Evolutionary conservation across 2,113 vertebrate genomes (phyloP).

Genomic region (Carassius auratus): DNA sequence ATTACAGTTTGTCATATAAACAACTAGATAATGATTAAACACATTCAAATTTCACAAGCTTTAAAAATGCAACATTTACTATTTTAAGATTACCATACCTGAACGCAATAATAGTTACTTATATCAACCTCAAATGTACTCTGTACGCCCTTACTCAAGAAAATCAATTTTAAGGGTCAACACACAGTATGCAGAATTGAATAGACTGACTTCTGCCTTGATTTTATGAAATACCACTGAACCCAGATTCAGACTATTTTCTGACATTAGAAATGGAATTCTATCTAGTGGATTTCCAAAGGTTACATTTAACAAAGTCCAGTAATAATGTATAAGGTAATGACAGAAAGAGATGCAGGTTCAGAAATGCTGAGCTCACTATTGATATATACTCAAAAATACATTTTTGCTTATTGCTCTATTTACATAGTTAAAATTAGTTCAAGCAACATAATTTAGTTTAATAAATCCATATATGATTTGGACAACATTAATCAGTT

Average conservation of each 20-base stretch:
- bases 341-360: not conserved
- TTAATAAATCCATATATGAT: not conserved
- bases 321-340: conserved; percentile 13
- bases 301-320: conserved; percentile 37
- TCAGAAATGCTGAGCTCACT: not conserved
- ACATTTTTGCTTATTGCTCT: not conserved
- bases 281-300: conserved; percentile 55
- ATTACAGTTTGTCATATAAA: not conserved
- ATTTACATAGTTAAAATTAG: not conserved
- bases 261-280: conserved; percentile 14
- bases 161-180: not conserved
- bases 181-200: not conserved
- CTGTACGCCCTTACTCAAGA: too few relatives aligned
- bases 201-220: conserved; percentile 10
- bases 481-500: not conserved
- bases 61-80: not conserved
- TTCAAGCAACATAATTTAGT: not conserved
- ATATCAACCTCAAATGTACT: not conserved
- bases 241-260: not conserved
- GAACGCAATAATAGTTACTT: not conserved
- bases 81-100: not conserved
- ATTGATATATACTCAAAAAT: not conserved
- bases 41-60: not conserved
- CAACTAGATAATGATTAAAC: too few relatives aligned
- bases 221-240: conserved; percentile 6